Conservation (phyloP, 2,113 vertebrate genomes). For the Paraplagusia blochii region DNA sequence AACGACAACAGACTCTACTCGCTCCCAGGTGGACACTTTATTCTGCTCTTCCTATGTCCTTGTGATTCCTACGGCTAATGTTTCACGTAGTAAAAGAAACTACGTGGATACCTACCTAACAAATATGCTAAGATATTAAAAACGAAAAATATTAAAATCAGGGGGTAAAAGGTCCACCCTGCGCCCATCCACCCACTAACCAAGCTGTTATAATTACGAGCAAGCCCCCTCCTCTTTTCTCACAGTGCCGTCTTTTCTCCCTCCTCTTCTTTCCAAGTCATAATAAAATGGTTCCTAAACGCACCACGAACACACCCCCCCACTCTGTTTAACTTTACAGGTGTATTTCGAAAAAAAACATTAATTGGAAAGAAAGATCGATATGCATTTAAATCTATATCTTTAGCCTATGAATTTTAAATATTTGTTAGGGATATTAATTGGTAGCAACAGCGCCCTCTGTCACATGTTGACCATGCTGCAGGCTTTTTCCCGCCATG, state of each 20-base stretch:
- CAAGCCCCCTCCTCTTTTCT: constrained; percentile 15
- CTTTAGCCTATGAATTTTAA: background rate
- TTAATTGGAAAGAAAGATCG: too few relatives aligned
- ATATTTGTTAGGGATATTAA: constrained; percentile 10
- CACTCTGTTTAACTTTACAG: too few relatives aligned
- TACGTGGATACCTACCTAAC: too few relatives aligned
- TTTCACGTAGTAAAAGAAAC: constrained; percentile 3
- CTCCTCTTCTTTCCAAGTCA: constrained; percentile 2
- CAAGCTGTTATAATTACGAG: constrained; percentile 55
- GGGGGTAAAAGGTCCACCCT: constrained; percentile 1
- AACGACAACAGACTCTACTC: constrained; percentile 66
- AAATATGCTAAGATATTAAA: constrained; percentile 2
- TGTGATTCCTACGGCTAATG: too few relatives aligned
- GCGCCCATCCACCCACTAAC: constrained; percentile 28
- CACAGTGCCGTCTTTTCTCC: constrained; percentile 27
- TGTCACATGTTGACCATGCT: constrained; percentile 38
- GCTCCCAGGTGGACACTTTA: constrained; percentile 28
- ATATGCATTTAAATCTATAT: too few relatives aligned
- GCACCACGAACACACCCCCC: background rate
- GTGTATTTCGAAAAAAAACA: too few relatives aligned
- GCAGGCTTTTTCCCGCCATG: constrained; percentile 63
- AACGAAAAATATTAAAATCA: constrained; percentile 28
- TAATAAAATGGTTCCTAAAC: constrained; percentile 8
- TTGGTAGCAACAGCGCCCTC: constrained; percentile 38
- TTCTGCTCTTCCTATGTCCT: too few relatives aligned